Conservation (phyloP, 2,113 vertebrate genomes). For the Trachemys scripta region DNA sequence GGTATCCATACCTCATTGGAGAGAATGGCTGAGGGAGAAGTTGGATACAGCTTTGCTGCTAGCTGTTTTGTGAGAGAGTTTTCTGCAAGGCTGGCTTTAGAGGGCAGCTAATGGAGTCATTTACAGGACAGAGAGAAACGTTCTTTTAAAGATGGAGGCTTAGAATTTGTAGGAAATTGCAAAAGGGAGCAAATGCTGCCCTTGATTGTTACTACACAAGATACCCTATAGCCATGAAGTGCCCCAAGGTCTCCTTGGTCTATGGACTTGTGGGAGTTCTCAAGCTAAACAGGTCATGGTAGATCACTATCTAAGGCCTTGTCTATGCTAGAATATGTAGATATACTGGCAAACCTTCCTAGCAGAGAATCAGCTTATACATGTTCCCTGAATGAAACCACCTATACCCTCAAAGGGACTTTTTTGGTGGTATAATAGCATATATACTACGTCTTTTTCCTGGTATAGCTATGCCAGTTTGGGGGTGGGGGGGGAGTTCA, state of each 20-base stretch:
- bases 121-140: background rate
- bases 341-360: no score
- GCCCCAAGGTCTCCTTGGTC: background rate
- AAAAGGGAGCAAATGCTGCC: background rate
- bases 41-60: background rate
- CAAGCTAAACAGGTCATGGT: background rate
- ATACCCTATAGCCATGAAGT: no score
- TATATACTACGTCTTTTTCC: background rate
- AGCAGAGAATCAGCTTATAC: background rate
- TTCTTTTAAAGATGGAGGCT: background rate
- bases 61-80: background rate
- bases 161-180: background rate
- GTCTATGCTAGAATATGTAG: background rate
- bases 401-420: background rate
- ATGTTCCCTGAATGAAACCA: background rate
- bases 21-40: background rate
- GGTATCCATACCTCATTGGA: no score
- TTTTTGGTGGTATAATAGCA: background rate
- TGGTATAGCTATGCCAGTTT: background rate
- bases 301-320: background rate
- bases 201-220: background rate
- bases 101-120: background rate
- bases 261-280: background rate
- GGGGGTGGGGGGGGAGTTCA: no score
- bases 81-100: background rate